Evolutionary conservation across 2,113 vertebrate species (phyloP).

Genomic region (Planiliza haematocheilus): DNA sequence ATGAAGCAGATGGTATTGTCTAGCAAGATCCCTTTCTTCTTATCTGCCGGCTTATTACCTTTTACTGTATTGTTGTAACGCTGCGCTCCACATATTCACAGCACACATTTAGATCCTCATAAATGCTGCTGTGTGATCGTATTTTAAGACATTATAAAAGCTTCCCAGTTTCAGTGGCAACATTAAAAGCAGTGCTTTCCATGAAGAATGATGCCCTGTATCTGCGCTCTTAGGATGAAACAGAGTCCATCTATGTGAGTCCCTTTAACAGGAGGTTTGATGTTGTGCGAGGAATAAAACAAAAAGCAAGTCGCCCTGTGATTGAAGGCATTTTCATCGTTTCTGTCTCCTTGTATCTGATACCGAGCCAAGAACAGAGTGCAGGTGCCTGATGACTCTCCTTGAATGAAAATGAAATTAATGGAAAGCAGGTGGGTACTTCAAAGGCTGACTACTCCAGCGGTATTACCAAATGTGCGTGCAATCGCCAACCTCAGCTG

Average conservation of each 20-base stretch:
- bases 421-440: constrained; percentile 76
- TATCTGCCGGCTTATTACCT: constrained; percentile 18
- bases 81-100: constrained; percentile 26
- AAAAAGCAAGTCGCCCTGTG: constrained; percentile 20
- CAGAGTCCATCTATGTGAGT: not conserved
- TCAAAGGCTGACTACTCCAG: constrained; percentile 65
- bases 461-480: constrained; percentile 55
- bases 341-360: constrained; percentile 52
- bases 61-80: constrained; percentile 34
- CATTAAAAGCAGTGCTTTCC: not conserved
- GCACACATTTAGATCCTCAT: constrained; percentile 17
- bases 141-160: constrained; percentile 28
- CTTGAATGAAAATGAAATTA: constrained; percentile 71
- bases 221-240: constrained; percentile 4
- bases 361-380: constrained; percentile 56
- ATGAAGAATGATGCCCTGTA: not conserved
- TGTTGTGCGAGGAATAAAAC: constrained; percentile 23
- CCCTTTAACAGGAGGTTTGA: constrained; percentile 25
- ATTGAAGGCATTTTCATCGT: constrained; percentile 49
- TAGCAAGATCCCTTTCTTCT: constrained; percentile 11
- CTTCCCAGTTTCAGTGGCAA: not conserved
- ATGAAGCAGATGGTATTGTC: constrained; percentile 11
- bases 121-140: constrained; percentile 13
- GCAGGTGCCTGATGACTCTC: constrained; percentile 68
- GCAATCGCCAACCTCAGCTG: constrained; percentile 62